phyloP scores from a whole-genome alignment of 2,113 vertebrate species.

The Rhinichthys klamathensis region DNA sequence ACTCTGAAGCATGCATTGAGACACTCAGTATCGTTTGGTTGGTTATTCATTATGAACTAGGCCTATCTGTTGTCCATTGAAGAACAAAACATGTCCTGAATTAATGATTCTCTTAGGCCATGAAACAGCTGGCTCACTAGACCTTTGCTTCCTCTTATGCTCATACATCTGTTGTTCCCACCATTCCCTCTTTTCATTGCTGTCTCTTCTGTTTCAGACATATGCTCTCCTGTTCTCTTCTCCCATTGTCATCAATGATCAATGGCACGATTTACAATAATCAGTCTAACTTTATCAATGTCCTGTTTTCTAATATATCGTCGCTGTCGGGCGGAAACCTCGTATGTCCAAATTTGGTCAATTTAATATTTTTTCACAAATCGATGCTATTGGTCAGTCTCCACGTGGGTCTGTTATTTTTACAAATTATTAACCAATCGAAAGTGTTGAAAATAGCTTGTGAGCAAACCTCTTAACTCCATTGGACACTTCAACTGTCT shows the following conservation, averaged over 20 bases:
- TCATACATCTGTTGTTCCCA: conserved; percentile 18
- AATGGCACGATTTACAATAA: not conserved
- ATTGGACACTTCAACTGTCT: too few species aligned
- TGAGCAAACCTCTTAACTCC: too few species aligned
- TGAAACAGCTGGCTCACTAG: conserved; percentile 11
- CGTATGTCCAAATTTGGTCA: too few species aligned
- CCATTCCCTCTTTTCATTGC: not conserved
- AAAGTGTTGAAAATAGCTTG: too few species aligned
- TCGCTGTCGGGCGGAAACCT: too few species aligned
- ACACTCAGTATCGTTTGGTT: not conserved
- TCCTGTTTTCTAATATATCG: too few species aligned
- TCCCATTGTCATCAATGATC: not conserved
- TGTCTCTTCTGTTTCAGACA: conserved; percentile 5
- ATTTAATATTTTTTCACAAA: too few species aligned
- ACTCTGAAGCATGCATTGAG: not conserved
- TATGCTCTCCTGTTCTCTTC: not conserved
- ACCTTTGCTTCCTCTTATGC: conserved; percentile 15
- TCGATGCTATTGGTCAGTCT: too few species aligned
- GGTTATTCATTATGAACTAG: conserved; percentile 20
- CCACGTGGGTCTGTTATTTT: too few species aligned
- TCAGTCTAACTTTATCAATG: too few species aligned
- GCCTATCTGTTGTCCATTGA: conserved; percentile 3
- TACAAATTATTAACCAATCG: too few species aligned
- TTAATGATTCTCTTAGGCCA: conserved; percentile 10
- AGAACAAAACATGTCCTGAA: conserved; percentile 3